phyloP scores from a whole-genome alignment of 1,140 invertebrate species.

The Heliconius himera region DNA sequence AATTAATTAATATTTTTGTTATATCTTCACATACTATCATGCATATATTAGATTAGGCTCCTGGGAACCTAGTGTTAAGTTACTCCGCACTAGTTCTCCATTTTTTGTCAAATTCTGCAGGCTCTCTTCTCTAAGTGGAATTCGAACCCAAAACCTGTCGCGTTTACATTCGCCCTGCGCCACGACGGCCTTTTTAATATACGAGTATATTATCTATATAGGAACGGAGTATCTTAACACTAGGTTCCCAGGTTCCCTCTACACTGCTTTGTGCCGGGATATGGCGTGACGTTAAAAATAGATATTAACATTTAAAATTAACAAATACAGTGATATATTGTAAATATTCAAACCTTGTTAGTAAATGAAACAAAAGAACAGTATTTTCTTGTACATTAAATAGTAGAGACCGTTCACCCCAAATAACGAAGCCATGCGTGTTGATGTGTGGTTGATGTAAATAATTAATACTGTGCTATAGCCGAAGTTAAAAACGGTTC shows the following conservation, averaged over 20 bases:
- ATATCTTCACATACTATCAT: not conserved
- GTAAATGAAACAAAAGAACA: not conserved
- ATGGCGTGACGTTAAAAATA: not conserved
- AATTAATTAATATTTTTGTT: not conserved
- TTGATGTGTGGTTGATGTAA: conserved; percentile 1
- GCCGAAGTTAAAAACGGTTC: too few relatives aligned
- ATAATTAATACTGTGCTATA: not conserved
- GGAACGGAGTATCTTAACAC: not conserved
- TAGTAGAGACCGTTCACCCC: not conserved
- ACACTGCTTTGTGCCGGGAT: not conserved
- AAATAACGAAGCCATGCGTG: not conserved
- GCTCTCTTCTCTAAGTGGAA: too few relatives aligned
- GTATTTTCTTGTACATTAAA: not conserved
- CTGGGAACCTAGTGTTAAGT: too few relatives aligned
- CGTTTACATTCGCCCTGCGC: too few relatives aligned
- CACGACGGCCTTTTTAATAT: not conserved
- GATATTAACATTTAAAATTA: not conserved
- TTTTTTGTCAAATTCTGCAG: too few relatives aligned
- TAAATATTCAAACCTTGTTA: not conserved
- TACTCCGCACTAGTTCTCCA: too few relatives aligned
- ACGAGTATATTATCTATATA: not conserved
- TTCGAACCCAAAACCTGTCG: too few relatives aligned
- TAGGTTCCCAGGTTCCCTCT: not conserved
- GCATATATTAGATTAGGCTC: too few relatives aligned
- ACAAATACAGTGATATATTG: not conserved